Evolutionary conservation across 1,140 invertebrate species (phyloP), one percentile per base, ranked within the genome.

Genomic region (Euura saliciscinereae): DNA sequence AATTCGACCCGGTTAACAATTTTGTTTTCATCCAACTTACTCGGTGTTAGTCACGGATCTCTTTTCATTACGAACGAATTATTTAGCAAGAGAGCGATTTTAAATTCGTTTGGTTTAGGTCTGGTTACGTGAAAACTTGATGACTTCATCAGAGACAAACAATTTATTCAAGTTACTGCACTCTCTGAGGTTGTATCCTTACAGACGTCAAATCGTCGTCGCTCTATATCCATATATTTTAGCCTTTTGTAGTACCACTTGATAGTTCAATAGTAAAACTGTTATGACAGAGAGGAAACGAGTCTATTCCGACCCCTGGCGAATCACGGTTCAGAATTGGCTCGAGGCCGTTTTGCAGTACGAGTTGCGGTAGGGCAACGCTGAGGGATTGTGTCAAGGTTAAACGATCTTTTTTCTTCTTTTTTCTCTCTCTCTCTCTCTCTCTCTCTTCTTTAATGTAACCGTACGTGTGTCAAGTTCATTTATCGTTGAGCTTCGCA

Each of bases 321-420:
- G 51, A 59, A 59, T 59, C 51, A 59, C 8, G 51, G 13, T 59
- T 4, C 1, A 28, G 28, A n/a, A 59, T 59, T 59, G 51, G 51
- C 51, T n/a, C 51, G 51, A 59, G 51, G 51, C 51, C 51, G 51
- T 59, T 59, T 59, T 59, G 51, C 51, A 59, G 8, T n/a, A n/a
- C 51, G 51, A 59, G 51, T 59, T 59, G 51, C 51, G 51, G 51
- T 59, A 59, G 51, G 51, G 51, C 51, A 11, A 59, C 51, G 51
- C 3, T n/a, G 51, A 6, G 13, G 51, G 8, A 59, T 59, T 59
- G 51, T 59, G 51, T 59, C 51, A 59, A 59, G 51, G 51, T 59
- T 59, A 59, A 59, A 59, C 13, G 51, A 59, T 59, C 51, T 59
- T 59, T 59, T 59, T 28, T 28, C 0, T 28, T 28, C 28, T 28